phyloP scores from a whole-genome alignment of 2,888 invertebrate genomes.

The Blera fallax region DNA sequence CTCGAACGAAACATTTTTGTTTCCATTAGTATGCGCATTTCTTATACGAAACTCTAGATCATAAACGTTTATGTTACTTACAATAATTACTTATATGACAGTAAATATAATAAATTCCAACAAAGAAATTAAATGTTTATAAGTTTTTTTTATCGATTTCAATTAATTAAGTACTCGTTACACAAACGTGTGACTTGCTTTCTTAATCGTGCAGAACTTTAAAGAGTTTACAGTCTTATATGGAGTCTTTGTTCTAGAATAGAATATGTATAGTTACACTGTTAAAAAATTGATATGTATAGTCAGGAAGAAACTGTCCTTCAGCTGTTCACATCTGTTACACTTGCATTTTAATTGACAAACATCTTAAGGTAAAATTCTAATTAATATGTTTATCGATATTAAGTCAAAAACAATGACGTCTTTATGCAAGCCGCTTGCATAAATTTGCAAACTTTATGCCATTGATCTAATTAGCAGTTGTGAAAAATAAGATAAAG shows the following conservation, averaged over 20 bases:
- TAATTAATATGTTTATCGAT: neutral
- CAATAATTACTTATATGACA: neutral
- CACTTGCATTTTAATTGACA: conserved; percentile 17
- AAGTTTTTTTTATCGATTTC: neutral
- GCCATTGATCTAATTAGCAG: conserved; percentile 68
- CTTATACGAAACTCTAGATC: too few relatives aligned
- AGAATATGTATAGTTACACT: neutral
- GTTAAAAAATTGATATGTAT: neutral
- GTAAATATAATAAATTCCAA: neutral
- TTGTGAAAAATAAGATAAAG: conserved; percentile 24
- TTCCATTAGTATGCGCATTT: too few relatives aligned
- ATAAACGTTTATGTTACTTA: neutral
- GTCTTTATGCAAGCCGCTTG: conserved; percentile 8
- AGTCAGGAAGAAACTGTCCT: neutral
- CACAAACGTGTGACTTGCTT: conserved; percentile 2
- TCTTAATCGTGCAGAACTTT: neutral
- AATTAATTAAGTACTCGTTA: conserved; percentile 4
- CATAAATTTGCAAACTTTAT: conserved; percentile 35
- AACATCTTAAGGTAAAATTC: conserved; percentile 11
- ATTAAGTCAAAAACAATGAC: conserved; percentile 14
- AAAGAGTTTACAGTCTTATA: neutral
- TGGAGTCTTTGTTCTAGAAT: too few relatives aligned
- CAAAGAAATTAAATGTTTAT: neutral
- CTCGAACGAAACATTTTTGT: too few relatives aligned
- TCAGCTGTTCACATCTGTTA: conserved; percentile 8